These are phyloP conservation scores for Bos indicus DNA, from an alignment of 2,113 vertebrate species.

Conservation along the genomic window DNA sequence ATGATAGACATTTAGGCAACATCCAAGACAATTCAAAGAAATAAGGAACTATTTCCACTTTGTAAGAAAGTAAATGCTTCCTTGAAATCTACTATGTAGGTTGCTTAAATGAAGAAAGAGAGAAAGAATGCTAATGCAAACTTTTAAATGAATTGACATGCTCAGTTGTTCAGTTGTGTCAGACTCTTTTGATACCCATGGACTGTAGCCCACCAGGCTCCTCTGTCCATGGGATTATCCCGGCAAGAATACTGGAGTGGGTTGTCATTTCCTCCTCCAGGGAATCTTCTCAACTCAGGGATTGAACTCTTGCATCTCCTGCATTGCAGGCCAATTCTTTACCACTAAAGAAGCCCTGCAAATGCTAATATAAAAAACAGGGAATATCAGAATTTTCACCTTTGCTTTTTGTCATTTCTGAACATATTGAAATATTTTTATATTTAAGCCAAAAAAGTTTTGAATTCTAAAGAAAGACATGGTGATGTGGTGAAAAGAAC, in stretches of 20 bases:
- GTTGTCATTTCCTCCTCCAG: not conserved
- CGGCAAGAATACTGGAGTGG: not conserved
- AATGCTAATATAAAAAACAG: not conserved
- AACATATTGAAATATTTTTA: not conserved
- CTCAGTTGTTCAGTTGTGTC: not conserved
- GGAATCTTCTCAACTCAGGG: not conserved
- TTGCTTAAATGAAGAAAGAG: not conserved
- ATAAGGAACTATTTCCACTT: conserved; percentile 7
- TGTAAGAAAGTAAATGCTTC: conserved; percentile 38
- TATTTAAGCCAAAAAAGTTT: not conserved
- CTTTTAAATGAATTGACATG: not conserved
- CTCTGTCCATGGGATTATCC: not conserved
- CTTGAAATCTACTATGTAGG: not conserved
- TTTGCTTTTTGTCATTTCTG: not conserved
- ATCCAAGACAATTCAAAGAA: conserved; percentile 18
- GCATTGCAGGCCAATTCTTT: not conserved
- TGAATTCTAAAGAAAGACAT: not conserved
- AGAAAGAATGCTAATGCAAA: not conserved
- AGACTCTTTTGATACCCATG: not conserved
- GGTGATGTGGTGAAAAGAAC: not conserved
- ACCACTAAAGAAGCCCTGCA: not conserved
- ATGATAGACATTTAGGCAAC: conserved; percentile 19
- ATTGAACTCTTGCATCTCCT: not conserved
- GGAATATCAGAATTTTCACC: not conserved
- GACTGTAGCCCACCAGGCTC: not conserved